A percentile compares a stretch with the other conserved stretches of the same genome.
Conservation (phyloP, 2,797 vertebrate species). For the Gephyroberyx darwinii region DNA sequence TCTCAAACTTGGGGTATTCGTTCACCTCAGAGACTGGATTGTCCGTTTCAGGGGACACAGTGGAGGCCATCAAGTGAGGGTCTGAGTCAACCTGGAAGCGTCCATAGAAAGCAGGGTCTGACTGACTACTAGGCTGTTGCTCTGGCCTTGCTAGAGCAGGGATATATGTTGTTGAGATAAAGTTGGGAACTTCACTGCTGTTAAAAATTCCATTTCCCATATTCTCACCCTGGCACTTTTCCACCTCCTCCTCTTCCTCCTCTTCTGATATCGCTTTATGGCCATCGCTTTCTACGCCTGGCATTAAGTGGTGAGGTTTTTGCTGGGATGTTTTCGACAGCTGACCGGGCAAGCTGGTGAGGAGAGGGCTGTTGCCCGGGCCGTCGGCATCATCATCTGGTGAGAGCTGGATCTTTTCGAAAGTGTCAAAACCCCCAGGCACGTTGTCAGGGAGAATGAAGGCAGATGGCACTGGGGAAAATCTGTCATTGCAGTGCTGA, state of each 20-base stretch:
- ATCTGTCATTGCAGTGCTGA: conserved; percentile 47
- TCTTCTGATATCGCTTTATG: conserved; percentile 24
- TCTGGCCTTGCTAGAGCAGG: conserved; percentile 4
- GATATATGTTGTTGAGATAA: conserved; percentile 40
- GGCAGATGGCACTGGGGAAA: conserved; percentile 52
- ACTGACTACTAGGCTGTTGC: conserved; percentile 30
- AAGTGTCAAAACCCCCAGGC: conserved; percentile 75
- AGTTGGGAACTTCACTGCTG: conserved; percentile 41
- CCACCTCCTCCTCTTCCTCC: conserved; percentile 34
- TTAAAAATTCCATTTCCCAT: conserved; percentile 28
- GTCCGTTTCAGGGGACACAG: conserved; percentile 2
- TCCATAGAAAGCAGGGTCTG: conserved; percentile 10
- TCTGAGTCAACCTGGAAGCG: conserved; percentile 30
- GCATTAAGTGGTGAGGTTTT: conserved; percentile 26
- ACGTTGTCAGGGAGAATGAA: conserved; percentile 24
- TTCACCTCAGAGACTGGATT: conserved; percentile 5
- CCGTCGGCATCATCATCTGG: conserved; percentile 64
- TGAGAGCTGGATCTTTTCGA: conserved; percentile 80
- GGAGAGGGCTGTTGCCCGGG: conserved; percentile 54
- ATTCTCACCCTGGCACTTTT: conserved; percentile 35
- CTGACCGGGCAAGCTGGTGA: conserved; percentile 54
- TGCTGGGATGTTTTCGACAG: conserved; percentile 50
- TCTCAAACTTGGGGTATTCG: conserved; percentile 73
- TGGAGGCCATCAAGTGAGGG: conserved; percentile 7
- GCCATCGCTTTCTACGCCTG: conserved; percentile 35